Evolutionary conservation across 1,140 invertebrate species (phyloP).

Genomic region (Listronotus bonariensis): DNA sequence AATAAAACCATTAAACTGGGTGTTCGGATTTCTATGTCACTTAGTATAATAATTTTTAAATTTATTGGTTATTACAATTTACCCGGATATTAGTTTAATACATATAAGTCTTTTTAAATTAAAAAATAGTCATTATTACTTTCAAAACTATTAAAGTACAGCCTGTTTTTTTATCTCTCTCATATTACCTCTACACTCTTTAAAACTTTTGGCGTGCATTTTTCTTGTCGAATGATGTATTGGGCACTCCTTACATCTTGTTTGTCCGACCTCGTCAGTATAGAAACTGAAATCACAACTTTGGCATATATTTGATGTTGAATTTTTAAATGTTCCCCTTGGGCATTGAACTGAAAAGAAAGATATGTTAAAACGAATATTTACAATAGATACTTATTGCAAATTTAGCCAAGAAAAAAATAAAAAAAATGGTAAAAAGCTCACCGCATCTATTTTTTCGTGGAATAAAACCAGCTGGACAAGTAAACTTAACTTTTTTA

Average conservation of each 20-base stretch:
- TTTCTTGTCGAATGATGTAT: slow-evolving; percentile 63
- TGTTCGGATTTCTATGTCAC: no score
- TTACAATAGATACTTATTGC: no score
- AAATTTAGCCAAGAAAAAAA: no score
- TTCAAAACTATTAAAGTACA: no score
- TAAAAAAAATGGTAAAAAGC: slow-evolving; percentile 6
- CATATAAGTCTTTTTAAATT: no score
- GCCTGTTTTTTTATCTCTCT: not conserved
- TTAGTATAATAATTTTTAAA: no score
- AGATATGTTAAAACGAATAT: not conserved
- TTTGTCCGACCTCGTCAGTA: slow-evolving; percentile 62
- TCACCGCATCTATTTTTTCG: slow-evolving; percentile 52
- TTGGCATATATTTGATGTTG: slow-evolving; percentile 59
- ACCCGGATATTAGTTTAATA: no score
- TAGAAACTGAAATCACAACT: slow-evolving; percentile 66
- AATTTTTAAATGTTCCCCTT: slow-evolving; percentile 68
- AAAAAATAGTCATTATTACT: no score
- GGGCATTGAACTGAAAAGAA: slow-evolving; percentile 64
- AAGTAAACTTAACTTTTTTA: slow-evolving; percentile 39
- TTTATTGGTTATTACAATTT: no score
- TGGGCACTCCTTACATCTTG: slow-evolving; percentile 65
- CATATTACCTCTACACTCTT: slow-evolving; percentile 65
- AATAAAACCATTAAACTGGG: no score
- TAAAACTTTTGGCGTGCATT: slow-evolving; percentile 59
- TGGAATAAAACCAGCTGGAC: slow-evolving; percentile 45